Evolutionary conservation across 2,113 vertebrate genomes (phyloP), one percentile per base, ranked within the genome.

Genomic region (Pseudonaja textilis): DNA sequence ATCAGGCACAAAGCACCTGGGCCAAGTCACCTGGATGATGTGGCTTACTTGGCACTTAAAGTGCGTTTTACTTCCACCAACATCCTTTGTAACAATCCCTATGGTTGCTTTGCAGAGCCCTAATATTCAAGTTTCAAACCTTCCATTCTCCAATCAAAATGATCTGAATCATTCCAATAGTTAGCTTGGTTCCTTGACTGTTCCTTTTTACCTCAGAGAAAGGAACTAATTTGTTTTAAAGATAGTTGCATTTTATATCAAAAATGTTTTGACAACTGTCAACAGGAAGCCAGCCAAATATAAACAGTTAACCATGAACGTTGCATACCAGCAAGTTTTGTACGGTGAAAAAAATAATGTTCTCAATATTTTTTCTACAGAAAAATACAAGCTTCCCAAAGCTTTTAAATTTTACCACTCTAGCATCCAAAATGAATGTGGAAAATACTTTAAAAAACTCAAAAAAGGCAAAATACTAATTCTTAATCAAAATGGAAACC

Each of bases 201-300:
- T 57, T 34, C 56, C 42, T 42, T 47, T 61, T 61, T 25, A 8
- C 85, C 81, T 91, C 14, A 87, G 47, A 52, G 42, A 87, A 81
- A 81, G 16, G 7, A 42, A 1, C 7, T 50, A 54, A 42, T 7
- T 69, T 26, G n/a, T 26, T 92, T 92, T 74, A 42, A 88, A 29
- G 9, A 14, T 20, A 55, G 50, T 88, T 42, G n/a, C 23, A 39
- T 23, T 88, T 25, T 88, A 50, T 59, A 74, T 29, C 12, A 50
- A 92, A 92, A n/a, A 50, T 59, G 47, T 25, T 18, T 74, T 88
- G 85, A 52, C 29, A 88, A 69, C 54, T 54, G 20, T 2, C 12
- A 87, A 52, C 86, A 92, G 91, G 50, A 92, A 81, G 34, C 50
- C 57, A 92, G 29, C 61, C 50, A 81, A 81, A 74, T 92, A 64